Evolutionary conservation across 2,888 invertebrate genomes (phyloP).

Genomic region (Protophormia terraenovae): DNA sequence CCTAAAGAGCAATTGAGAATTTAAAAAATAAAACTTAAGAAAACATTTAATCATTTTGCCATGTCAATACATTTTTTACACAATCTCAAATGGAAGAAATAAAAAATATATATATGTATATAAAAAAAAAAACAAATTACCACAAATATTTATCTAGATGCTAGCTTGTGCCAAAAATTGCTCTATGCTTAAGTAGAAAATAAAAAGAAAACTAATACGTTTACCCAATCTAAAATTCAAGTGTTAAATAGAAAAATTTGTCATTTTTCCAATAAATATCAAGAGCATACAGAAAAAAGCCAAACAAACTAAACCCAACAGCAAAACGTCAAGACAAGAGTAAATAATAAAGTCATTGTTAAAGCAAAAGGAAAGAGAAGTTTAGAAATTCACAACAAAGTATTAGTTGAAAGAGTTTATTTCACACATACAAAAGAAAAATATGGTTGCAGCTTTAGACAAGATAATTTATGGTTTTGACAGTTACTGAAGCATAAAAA

Average conservation of each 20-base stretch:
- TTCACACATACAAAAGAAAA: too few species aligned
- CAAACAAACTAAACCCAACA: not conserved
- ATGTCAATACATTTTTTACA: not conserved
- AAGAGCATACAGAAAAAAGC: not conserved
- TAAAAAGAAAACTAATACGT: not conserved
- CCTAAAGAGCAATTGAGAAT: not conserved
- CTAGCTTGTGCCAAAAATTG: constrained; percentile 46
- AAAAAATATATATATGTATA: too few species aligned
- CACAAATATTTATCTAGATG: constrained; percentile 44
- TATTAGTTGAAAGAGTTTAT: not conserved
- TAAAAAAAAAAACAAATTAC: not conserved
- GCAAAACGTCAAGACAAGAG: not conserved
- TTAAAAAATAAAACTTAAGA: not conserved
- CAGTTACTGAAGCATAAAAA: constrained; percentile 66
- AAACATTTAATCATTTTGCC: constrained; percentile 17
- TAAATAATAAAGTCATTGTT: constrained; percentile 42
- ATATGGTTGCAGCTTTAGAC: constrained; percentile 47
- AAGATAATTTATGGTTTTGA: constrained; percentile 67
- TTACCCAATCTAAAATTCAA: constrained; percentile 58
- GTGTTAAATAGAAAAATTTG: constrained; percentile 67
- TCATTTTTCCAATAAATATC: constrained; percentile 61
- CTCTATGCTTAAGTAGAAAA: not conserved
- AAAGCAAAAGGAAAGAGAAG: not conserved
- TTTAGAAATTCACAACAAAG: not conserved
- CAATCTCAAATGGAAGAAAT: not conserved